These are phyloP conservation scores for Argopecten irradians DNA, from an alignment of 1,140 invertebrate species.

Conservation along the genomic window DNA sequence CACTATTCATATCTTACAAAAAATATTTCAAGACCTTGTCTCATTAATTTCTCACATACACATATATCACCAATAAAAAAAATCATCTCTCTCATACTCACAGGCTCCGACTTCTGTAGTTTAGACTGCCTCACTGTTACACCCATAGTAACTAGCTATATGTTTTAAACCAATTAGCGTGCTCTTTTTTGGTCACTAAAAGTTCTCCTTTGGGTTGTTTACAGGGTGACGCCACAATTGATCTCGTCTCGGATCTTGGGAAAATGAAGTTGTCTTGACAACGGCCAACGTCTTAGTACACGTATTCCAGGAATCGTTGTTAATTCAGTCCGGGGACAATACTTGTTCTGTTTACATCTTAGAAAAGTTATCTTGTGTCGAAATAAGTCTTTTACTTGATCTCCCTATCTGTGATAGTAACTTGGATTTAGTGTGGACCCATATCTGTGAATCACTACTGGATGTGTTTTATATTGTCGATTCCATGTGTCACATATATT, in stretches of 20 bases:
- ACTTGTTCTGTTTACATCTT: slow-evolving; percentile 7
- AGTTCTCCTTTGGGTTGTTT: slow-evolving; percentile 34
- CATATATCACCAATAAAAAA: too few species aligned
- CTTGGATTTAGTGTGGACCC: background rate
- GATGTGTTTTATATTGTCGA: too few species aligned
- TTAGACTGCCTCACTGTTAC: too few species aligned
- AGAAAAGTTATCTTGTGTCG: background rate
- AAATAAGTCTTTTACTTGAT: background rate
- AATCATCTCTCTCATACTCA: too few species aligned
- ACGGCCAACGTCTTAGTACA: background rate
- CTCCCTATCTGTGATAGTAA: slow-evolving; percentile 21
- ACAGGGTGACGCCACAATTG: slow-evolving; percentile 56
- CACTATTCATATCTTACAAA: too few species aligned
- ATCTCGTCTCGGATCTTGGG: slow-evolving; percentile 63
- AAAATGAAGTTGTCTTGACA: slow-evolving; percentile 69
- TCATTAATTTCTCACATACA: too few species aligned
- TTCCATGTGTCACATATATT: too few species aligned
- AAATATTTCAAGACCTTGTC: too few species aligned
- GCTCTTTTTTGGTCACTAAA: background rate
- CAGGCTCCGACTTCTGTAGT: too few species aligned
- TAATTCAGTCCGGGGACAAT: background rate
- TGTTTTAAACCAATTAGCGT: too few species aligned
- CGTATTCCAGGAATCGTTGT: background rate
- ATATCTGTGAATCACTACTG: too few species aligned
- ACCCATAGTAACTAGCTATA: too few species aligned